Evolutionary conservation across 2,797 vertebrate genomes (phyloP), one percentile per base, ranked within the genome.

Genomic region (Phrynocephalus guinanensis): DNA sequence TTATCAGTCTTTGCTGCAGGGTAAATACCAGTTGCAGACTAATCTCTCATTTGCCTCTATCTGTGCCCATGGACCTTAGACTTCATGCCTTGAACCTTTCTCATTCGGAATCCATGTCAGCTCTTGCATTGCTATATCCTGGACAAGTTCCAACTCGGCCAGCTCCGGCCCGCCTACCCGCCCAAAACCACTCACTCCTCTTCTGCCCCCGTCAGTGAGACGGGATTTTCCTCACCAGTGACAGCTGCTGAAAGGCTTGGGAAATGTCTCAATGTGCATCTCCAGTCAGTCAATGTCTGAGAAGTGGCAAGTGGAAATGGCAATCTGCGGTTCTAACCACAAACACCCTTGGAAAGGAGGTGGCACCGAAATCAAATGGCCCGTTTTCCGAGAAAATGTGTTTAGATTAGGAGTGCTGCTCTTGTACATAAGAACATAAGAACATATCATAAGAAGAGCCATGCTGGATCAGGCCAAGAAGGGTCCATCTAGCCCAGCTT

Each of bases 81-180:
- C 85, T n/a, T 87, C 48, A 33, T 30, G 68, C 88, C 60, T 67
- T 75, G 76, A 89, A 76, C 60, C 60, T 75, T 84, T 73, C 30
- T 15, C n/a, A 0, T 44, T 60, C 20, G 4, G 68, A 80, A 70
- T 56, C 22, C 33, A 13, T 70, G 84, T 73, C 85, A 79, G 60
- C 70, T 75, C 73, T 81, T 76, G 84, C 13, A 6, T 48, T 60
- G 13, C 76, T 9, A 28, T 68, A 30, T 56, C 2, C 77, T 80
- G 88, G 85, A 83, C 85, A 26, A 2, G 26, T 76, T 80, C 82
- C 85, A 90, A 73, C 77, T 70, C 6, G 8, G 77, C 7, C 4
- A 16, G 11, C 44, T 70, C n/a, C 6, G 8, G 30, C 72, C 38
- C 56, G 30, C 72, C 60, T 11, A 6, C 1, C 33, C 9, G 0